phyloP scores from a whole-genome alignment of 2,797 vertebrate genomes.

The Danio jaintianensis region DNA sequence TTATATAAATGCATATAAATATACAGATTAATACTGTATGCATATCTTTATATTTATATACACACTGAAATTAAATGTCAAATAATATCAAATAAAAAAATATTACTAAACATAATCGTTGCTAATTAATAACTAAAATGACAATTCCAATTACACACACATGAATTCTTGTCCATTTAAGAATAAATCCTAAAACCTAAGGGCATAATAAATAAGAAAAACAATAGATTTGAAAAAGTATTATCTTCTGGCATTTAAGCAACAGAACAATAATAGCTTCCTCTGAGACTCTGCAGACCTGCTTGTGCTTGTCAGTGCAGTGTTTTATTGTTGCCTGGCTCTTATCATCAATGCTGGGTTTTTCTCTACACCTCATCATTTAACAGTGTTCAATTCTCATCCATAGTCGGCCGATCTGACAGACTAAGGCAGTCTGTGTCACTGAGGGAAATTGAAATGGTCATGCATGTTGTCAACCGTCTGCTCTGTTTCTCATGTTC shows the following conservation, averaged over 20 bases:
- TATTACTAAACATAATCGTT: no score
- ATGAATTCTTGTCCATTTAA: not conserved
- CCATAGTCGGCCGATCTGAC: slow-evolving; percentile 37
- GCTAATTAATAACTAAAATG: no score
- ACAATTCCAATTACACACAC: no score
- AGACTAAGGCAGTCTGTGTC: slow-evolving; percentile 55
- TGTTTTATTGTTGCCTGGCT: slow-evolving; percentile 40
- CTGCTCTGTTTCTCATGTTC: slow-evolving; percentile 42
- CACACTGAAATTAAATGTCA: no score
- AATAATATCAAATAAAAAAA: no score
- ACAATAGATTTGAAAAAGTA: not conserved
- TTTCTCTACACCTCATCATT: slow-evolving; percentile 63
- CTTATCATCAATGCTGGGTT: slow-evolving; percentile 20
- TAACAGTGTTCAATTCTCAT: slow-evolving; percentile 44
- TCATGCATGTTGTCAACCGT: slow-evolving; percentile 54
- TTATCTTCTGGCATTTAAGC: not conserved
- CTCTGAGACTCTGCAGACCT: slow-evolving; percentile 24
- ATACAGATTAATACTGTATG: no score
- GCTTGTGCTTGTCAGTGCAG: slow-evolving; percentile 65
- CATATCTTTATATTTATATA: no score
- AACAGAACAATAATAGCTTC: not conserved
- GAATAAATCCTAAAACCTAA: not conserved
- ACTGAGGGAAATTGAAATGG: slow-evolving; percentile 62
- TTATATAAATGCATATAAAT: no score
- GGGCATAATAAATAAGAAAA: not conserved